Evolutionary conservation across 2,888 invertebrate species (phyloP).

Genomic region (Thereva nobilitata): DNA sequence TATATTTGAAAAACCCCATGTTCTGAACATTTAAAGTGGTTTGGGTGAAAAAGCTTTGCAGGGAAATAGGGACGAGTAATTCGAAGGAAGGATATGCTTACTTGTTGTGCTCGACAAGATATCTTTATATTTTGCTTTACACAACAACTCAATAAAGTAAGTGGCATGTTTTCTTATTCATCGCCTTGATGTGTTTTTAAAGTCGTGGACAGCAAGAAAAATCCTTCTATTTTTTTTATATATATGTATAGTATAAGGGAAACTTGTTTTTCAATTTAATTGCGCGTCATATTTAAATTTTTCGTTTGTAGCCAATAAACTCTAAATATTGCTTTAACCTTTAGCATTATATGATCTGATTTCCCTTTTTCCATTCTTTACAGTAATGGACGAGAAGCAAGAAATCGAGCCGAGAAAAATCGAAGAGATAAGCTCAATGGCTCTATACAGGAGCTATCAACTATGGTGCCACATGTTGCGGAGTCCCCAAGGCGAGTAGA

Average conservation of each 20-base stretch:
- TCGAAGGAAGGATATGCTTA: no score
- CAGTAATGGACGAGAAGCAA: constrained; percentile 73
- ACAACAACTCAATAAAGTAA: no score
- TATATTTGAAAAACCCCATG: constrained; percentile 4
- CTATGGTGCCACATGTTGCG: constrained; percentile 81
- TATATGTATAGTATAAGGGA: background rate
- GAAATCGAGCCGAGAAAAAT: constrained; percentile 90
- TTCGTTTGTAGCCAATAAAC: no score
- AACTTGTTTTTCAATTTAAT: background rate
- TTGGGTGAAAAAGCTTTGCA: no score
- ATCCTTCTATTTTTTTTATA: background rate
- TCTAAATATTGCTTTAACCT: background rate
- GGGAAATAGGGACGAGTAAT: no score
- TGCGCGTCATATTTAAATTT: no score
- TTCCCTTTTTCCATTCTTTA: constrained; percentile 39
- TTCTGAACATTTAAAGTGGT: no score
- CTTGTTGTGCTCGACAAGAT: no score
- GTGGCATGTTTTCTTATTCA: no score
- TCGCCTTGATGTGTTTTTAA: background rate
- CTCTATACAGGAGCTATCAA: constrained; percentile 79
- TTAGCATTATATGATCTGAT: background rate
- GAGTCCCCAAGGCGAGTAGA: constrained; percentile 83
- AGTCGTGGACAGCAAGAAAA: background rate
- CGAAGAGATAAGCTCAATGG: constrained; percentile 87
- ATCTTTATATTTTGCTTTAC: no score